Percentiles rank a stretch among this genome's conserved stretches.
These are phyloP conservation scores for Oreochromis aureus DNA, from an alignment of 2,113 vertebrate genomes.

Conservation along the genomic window DNA sequence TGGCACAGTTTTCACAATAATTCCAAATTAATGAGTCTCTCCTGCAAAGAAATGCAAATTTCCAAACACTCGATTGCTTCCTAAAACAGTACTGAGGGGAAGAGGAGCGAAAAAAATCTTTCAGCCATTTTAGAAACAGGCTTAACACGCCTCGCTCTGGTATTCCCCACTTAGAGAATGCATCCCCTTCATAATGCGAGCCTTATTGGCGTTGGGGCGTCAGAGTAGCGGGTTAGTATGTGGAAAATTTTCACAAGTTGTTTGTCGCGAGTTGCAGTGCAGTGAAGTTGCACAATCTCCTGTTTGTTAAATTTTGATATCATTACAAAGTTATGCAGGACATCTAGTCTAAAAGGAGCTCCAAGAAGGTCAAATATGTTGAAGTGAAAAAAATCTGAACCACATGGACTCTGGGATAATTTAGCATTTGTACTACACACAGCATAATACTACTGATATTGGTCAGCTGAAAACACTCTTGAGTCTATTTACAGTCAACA, in stretches of 20 bases:
- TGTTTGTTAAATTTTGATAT: conserved; percentile 41
- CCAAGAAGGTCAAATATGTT: conserved; percentile 12
- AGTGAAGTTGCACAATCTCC: conserved; percentile 39
- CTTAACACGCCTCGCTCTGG: conserved; percentile 10
- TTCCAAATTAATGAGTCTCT: conserved; percentile 57
- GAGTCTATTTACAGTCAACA: not conserved
- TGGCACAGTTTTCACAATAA: conserved; percentile 56
- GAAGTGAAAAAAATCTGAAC: not conserved
- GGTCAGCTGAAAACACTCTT: not conserved
- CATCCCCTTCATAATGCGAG: conserved; percentile 43
- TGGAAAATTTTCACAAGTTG: conserved; percentile 29
- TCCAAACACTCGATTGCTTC: conserved; percentile 52
- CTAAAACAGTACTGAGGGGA: conserved; percentile 44
- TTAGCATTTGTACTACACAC: not conserved
- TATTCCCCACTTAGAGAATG: conserved; percentile 37
- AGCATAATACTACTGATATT: not conserved
- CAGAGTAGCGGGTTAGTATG: conserved; percentile 28
- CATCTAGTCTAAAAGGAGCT: not conserved
- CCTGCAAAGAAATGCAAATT: conserved; percentile 63
- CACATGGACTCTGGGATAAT: not conserved
- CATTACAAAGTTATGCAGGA: conserved; percentile 13
- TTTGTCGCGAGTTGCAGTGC: not conserved
- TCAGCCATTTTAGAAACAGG: conserved; percentile 48
- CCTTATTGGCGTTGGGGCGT: conserved; percentile 48
- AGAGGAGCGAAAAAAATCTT: not conserved